Evolutionary conservation across 2,797 vertebrate species (phyloP).

Genomic region (Macropodus opercularis): DNA sequence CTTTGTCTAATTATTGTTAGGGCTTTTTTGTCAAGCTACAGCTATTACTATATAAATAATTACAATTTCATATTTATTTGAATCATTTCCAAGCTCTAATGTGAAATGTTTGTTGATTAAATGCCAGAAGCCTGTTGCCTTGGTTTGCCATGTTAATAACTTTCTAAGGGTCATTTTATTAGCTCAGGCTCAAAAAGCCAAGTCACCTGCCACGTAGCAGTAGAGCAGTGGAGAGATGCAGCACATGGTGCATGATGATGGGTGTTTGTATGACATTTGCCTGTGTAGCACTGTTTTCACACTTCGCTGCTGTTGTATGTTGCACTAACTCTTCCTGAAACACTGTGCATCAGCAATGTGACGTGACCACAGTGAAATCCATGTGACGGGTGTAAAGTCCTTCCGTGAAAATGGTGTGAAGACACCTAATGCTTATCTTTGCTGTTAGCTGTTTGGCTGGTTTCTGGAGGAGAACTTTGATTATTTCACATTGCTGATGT

Average conservation of each 20-base stretch:
- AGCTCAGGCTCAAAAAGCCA: constrained; percentile 36
- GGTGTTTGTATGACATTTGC: constrained; percentile 8
- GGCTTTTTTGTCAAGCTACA: too few species aligned
- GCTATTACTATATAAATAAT: too few species aligned
- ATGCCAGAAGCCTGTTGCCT: neutral
- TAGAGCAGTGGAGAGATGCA: constrained; percentile 11
- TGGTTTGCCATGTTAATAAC: too few species aligned
- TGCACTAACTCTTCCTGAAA: constrained; percentile 44
- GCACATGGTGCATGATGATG: neutral
- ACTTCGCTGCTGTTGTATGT: constrained; percentile 29
- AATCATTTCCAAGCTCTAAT: too few species aligned
- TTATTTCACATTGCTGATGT: constrained; percentile 29
- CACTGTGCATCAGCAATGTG: constrained; percentile 7
- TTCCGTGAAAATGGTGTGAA: neutral
- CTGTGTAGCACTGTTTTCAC: constrained; percentile 26
- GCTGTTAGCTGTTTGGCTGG: too few species aligned
- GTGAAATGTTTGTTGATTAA: neutral
- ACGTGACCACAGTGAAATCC: neutral
- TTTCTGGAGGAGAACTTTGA: neutral
- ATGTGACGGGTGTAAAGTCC: neutral
- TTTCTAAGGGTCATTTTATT: too few species aligned
- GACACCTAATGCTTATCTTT: too few species aligned
- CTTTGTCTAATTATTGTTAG: neutral
- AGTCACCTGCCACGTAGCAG: constrained; percentile 29
- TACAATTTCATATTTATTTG: too few species aligned